Conservation (phyloP, 2,797 vertebrate species). For the Scolopax bukidnonensis region DNA sequence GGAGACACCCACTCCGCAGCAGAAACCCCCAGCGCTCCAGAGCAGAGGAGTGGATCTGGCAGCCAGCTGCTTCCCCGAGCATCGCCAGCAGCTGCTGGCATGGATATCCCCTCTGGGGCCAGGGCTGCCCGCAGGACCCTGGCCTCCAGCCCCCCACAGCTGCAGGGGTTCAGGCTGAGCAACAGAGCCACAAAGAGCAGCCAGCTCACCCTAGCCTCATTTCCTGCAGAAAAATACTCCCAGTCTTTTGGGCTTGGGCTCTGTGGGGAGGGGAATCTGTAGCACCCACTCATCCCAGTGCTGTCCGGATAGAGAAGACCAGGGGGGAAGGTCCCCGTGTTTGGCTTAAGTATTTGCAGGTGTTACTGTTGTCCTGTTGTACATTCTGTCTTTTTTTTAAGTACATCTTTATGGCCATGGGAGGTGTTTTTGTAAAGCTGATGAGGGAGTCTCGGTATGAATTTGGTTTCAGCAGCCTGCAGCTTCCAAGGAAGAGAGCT, state of each 20-base stretch:
- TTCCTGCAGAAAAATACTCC: background rate
- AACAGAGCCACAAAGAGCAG: background rate
- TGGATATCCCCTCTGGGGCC: background rate
- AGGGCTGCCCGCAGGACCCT: background rate
- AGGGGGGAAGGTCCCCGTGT: fast-evolving
- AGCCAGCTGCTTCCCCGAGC: background rate
- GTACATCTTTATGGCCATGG: no score
- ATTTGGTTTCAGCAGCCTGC: background rate
- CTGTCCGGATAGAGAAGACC: background rate
- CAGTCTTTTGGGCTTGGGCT: fast-evolving
- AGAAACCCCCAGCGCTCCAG: background rate
- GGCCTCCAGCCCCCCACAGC: background rate
- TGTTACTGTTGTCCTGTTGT: background rate
- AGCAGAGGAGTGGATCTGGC: background rate
- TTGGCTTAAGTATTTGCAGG: background rate
- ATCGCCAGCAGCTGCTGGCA: background rate
- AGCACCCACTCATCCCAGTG: fast-evolving
- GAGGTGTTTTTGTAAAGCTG: background rate
- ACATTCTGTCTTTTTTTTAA: no score
- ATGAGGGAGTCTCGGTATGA: background rate
- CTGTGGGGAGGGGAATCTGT: background rate
- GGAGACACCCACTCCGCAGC: background rate
- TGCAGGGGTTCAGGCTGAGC: background rate
- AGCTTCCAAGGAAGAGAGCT: background rate
- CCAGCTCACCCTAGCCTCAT: background rate